phyloP scores from a whole-genome alignment of 2,888 invertebrate species.

The Macrosiphum euphorbiae region DNA sequence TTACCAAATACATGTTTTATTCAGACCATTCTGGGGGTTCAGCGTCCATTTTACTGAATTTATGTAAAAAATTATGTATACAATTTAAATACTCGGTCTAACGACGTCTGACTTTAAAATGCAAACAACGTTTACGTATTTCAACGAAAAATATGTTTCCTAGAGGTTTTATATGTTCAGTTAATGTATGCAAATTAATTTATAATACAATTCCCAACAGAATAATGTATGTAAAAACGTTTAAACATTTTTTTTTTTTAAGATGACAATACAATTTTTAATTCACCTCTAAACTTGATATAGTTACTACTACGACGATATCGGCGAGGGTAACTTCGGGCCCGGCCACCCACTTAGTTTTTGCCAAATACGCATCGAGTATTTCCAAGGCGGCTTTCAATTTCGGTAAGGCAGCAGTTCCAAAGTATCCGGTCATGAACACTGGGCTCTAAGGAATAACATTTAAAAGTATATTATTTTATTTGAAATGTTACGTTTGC shows the following conservation, averaged over 20 bases:
- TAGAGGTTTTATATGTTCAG: background rate
- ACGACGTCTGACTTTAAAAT: background rate
- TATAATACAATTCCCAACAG: background rate
- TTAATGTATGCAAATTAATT: background rate
- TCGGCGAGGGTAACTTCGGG: constrained; percentile 55
- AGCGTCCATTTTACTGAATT: background rate
- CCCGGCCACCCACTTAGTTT: constrained; percentile 41
- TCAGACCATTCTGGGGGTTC: background rate
- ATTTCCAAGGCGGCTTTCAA: constrained; percentile 44
- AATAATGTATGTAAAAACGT: background rate
- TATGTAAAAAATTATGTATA: background rate
- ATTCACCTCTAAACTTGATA: constrained; percentile 46
- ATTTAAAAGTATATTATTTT: background rate
- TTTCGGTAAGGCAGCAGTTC: constrained; percentile 53
- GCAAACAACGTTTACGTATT: background rate
- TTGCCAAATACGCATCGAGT: constrained; percentile 43
- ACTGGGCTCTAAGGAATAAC: constrained; percentile 16
- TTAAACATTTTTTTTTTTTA: background rate
- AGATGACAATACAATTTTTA: background rate
- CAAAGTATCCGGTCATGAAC: constrained; percentile 47
- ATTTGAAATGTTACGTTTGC: background rate
- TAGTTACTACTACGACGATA: background rate
- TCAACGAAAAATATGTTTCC: background rate
- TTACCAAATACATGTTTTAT: background rate
- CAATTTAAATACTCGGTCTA: background rate